Percentiles rank a stretch among this genome's conserved stretches.
Evolutionary conservation across 2,113 vertebrate species (phyloP).

Genomic region (Polyodon spathula): DNA sequence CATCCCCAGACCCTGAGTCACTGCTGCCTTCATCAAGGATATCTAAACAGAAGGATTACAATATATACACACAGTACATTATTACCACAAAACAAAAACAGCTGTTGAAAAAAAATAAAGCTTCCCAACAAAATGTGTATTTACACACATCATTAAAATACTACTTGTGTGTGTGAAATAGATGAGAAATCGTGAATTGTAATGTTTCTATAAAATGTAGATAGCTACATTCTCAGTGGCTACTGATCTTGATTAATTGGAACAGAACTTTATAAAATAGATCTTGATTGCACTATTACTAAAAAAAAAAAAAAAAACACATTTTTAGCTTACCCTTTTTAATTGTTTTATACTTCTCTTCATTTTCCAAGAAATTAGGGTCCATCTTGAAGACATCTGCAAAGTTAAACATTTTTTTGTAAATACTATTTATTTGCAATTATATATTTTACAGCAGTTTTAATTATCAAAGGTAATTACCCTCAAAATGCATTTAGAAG

Average conservation of each 20-base stretch:
- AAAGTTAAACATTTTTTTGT: constrained; percentile 17
- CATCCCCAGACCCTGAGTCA: constrained; percentile 72
- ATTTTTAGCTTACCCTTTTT: constrained; percentile 90
- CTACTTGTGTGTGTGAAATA: too few species aligned
- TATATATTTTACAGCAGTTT: constrained; percentile 25
- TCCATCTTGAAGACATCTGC: constrained; percentile 97
- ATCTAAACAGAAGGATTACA: constrained; percentile 63
- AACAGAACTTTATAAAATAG: too few species aligned
- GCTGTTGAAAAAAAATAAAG: too few species aligned
- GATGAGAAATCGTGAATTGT: not conserved
- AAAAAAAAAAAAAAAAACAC: not conserved
- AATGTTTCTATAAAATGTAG: too few species aligned
- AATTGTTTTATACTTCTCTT: constrained; percentile 90
- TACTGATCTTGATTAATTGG: too few species aligned
- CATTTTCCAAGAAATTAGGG: constrained; percentile 86
- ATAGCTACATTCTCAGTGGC: too few species aligned
- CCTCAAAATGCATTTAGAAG: constrained; percentile 26
- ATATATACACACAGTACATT: too few species aligned
- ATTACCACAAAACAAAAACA: too few species aligned
- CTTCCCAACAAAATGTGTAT: too few species aligned
- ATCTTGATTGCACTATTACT: too few species aligned
- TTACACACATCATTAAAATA: too few species aligned
- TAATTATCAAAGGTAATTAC: constrained; percentile 20
- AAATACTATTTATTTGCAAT: constrained; percentile 20
- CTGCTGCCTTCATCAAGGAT: constrained; percentile 94